These are phyloP conservation scores for Brachionus rubens DNA, from an alignment of 1,140 invertebrate genomes.

Conservation along the genomic window DNA sequence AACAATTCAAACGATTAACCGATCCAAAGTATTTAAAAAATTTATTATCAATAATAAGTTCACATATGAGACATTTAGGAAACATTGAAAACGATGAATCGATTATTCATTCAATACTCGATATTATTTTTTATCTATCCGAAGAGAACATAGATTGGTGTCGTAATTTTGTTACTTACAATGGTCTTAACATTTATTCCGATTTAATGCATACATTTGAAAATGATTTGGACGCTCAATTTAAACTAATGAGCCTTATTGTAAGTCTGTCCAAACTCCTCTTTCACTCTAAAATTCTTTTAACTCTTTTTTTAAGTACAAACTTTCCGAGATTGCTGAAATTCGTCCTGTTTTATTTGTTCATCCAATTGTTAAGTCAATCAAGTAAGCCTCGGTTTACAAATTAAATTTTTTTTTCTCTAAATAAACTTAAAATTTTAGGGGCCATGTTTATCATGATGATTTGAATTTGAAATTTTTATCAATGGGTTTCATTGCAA, in stretches of 20 bases:
- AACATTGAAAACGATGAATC: conserved; percentile 7
- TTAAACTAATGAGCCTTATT: conserved; percentile 5
- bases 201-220: neutral
- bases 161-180: conserved; percentile 7
- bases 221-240: neutral
- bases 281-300: no score
- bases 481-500: conserved; percentile 11
- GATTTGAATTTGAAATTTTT: conserved; percentile 15
- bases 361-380: neutral
- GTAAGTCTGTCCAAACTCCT: no score
- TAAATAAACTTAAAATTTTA: neutral
- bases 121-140: conserved; percentile 22
- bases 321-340: conserved; percentile 1
- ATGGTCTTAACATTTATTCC: neutral
- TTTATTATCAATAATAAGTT: neutral
- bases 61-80: conserved; percentile 3
- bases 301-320: neutral
- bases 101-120: neutral
- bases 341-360: conserved; percentile 12
- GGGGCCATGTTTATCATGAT: neutral
- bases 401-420: neutral
- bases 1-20: neutral
- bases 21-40: neutral
- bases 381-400: neutral
- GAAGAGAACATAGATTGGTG: conserved; percentile 25